Evolutionary conservation across 1,140 invertebrate genomes (phyloP).

Genomic region (Mactra quadrangularis): DNA sequence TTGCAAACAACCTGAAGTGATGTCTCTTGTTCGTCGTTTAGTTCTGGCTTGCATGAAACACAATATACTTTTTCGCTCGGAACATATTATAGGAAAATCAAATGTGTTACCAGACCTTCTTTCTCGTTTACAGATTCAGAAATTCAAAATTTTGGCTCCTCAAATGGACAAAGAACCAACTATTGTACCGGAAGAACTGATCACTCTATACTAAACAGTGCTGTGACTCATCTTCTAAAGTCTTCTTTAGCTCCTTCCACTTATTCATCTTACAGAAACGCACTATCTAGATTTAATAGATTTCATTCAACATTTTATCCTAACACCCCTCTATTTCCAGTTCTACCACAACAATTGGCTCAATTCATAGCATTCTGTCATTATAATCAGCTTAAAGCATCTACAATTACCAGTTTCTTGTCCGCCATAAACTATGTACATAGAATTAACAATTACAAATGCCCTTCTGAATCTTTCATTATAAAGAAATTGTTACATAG

Average conservation of each 20-base stretch:
- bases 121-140: conserved; percentile 63
- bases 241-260: conserved; percentile 25
- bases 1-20: neutral
- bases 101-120: conserved; percentile 59
- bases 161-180: conserved; percentile 29
- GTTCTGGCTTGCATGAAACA: conserved; percentile 27
- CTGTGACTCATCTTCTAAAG: neutral
- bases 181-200: neutral
- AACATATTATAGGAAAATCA: conserved; percentile 53
- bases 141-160: conserved; percentile 47
- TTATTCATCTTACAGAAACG: conserved; percentile 14
- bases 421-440: conserved; percentile 6
- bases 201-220: conserved; percentile 6
- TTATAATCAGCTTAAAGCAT: neutral
- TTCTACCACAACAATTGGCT: too few relatives aligned
- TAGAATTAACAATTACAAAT: neutral
- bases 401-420: conserved; percentile 1
- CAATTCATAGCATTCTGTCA: conserved; percentile 32
- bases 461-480: neutral
- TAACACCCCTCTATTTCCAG: neutral
- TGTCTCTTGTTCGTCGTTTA: neutral
- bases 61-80: conserved; percentile 40
- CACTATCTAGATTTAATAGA: neutral
- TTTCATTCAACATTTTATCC: conserved; percentile 22
- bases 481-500: conserved; percentile 10